A percentile compares a stretch with the other conserved stretches of the same genome.
These are phyloP conservation scores for Montipora capitata DNA, from an alignment of 92 coral and sea anemone genomes.

Conservation along the genomic window DNA sequence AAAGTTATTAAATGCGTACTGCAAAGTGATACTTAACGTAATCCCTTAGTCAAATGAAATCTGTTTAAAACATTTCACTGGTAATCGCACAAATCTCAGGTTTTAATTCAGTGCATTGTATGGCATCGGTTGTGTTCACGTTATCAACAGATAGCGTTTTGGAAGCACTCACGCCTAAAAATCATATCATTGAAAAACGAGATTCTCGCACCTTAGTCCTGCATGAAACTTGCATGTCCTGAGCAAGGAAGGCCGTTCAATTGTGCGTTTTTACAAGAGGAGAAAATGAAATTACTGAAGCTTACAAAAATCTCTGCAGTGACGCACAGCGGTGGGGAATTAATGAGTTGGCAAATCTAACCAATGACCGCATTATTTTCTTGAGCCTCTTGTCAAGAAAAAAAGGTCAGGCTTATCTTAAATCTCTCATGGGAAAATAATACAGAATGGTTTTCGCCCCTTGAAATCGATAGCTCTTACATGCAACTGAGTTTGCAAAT, in stretches of 20 bases:
- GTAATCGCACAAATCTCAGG: constrained; percentile 24
- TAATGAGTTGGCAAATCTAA: constrained; percentile 2
- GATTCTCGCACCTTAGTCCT: not conserved
- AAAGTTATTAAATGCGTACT: constrained; percentile 4
- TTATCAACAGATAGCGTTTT: not conserved
- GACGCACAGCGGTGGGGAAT: not conserved
- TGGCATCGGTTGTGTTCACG: constrained; percentile 38
- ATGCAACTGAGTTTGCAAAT: not conserved
- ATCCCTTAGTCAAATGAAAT: constrained; percentile 32
- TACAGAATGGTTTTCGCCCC: not conserved
- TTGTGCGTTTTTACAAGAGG: not conserved
- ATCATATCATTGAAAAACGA: not conserved
- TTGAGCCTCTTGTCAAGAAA: not conserved
- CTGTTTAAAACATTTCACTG: constrained; percentile 34
- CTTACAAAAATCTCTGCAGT: not conserved
- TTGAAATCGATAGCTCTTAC: constrained; percentile 1
- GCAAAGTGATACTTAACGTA: constrained; percentile 34
- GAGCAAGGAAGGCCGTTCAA: not conserved
- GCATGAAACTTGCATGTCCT: not conserved
- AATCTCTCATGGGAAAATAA: not conserved
- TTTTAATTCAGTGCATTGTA: not conserved
- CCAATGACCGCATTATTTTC: not conserved
- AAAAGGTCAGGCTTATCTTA: not conserved
- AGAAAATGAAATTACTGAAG: not conserved
- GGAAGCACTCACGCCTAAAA: not conserved